phyloP scores from a whole-genome alignment of 2,888 invertebrate genomes.

The Aphodius granarius region DNA sequence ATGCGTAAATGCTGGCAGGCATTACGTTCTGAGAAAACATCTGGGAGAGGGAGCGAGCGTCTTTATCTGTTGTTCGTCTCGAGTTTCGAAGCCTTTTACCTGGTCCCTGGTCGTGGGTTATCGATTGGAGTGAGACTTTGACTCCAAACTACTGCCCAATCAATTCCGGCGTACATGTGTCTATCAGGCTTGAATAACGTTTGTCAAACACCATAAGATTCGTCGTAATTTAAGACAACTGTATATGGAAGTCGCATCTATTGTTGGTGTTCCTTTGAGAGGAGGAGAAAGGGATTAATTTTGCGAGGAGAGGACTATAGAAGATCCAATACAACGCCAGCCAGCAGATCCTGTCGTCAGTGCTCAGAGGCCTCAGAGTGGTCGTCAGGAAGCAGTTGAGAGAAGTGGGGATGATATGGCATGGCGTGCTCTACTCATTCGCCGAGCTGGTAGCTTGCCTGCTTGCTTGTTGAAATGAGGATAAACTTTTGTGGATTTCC shows the following conservation, averaged over 20 bases:
- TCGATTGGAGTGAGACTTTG: background rate
- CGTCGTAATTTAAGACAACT: background rate
- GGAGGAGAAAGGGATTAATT: background rate
- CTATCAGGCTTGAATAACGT: conserved; percentile 7
- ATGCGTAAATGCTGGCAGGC: background rate
- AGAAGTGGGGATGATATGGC: conserved; percentile 30
- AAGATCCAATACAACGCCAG: conserved; percentile 27
- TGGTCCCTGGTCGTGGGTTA: background rate
- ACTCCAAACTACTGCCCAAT: conserved; percentile 9
- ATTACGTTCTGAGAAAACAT: background rate
- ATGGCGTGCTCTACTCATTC: conserved; percentile 27
- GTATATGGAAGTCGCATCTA: too few species aligned
- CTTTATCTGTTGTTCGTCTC: background rate
- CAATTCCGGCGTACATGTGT: background rate
- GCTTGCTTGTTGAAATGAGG: conserved; percentile 26
- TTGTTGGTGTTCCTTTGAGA: background rate
- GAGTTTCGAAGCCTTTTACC: background rate
- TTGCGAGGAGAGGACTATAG: background rate
- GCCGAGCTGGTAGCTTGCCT: conserved; percentile 21
- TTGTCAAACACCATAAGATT: background rate
- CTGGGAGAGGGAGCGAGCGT: background rate
- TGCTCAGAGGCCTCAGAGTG: background rate
- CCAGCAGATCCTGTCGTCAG: conserved; percentile 27
- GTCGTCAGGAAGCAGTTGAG: conserved; percentile 24
- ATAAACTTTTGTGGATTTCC: conserved; percentile 22